phyloP scores from a whole-genome alignment of 2,888 invertebrate species.

The Gastracanthus pulcherrimus region DNA sequence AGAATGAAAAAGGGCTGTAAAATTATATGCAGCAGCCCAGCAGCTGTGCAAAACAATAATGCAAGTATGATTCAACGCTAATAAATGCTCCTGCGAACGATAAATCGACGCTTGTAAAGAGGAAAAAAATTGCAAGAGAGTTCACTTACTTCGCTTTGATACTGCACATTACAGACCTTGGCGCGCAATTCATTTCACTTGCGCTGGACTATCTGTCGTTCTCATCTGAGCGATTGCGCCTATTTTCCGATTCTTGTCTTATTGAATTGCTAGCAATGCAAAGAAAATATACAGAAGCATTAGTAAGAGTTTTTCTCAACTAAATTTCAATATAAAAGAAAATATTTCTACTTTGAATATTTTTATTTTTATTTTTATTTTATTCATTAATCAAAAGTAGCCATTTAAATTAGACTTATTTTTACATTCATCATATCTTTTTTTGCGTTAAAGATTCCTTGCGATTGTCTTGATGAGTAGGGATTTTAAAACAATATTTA shows the following conservation, averaged over 20 bases:
- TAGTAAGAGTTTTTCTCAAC: too few relatives aligned
- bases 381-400: too few relatives aligned
- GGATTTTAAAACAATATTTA: too few relatives aligned
- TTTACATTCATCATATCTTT: too few relatives aligned
- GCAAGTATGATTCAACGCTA: neutral
- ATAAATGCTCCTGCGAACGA: neutral
- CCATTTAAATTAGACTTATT: too few relatives aligned
- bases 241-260: constrained; percentile 24
- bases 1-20: neutral
- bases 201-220: neutral
- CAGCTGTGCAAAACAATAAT: neutral
- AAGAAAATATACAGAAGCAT: neutral
- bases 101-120: neutral
- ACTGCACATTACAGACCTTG: neutral
- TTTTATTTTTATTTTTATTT: too few relatives aligned
- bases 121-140: neutral
- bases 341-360: too few relatives aligned
- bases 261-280: neutral
- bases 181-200: constrained; percentile 19
- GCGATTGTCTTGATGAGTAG: too few relatives aligned
- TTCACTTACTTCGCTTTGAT: neutral
- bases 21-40: neutral
- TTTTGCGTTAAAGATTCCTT: too few relatives aligned
- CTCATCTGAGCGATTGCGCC: constrained; percentile 20
- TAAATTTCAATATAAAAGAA: too few relatives aligned